Evolutionary conservation across 1,140 invertebrate species (phyloP), one percentile per base, ranked within the genome.

Genomic region (Pseudoatta argentina): DNA sequence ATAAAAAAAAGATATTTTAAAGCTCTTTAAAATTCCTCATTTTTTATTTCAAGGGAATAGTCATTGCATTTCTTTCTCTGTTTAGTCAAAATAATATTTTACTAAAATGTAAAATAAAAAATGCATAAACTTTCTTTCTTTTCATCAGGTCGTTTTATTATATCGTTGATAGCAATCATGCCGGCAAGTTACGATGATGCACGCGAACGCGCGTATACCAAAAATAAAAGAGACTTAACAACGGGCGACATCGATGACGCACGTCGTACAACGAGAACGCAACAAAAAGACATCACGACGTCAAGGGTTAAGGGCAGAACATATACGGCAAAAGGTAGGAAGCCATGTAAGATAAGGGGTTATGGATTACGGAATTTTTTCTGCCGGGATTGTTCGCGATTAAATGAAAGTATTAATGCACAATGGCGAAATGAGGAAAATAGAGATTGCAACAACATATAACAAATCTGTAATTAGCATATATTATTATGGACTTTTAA

Each of bases 381-480:
- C 39, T 48, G 5, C 10, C 10, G 16, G n/a, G n/a, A 30, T 55
- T 39, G n/a, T 39, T 53, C 12, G 24, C 21, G 27, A 34, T 10
- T 34, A 55, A 72, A 82, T 71, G 77, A 71, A 39, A 57, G 77
- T 55, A 39, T 4, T 48, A 66, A 64, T 64, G 16, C 21, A 53
- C 27, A 79, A 71, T 55, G 18, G 66, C 16, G 10, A 82, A 59
- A 57, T 51, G 18, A 66, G 34, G 10, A 27, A 14, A 78, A 64
- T 1, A 44, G 16, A 63, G 21, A 18, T 27, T 16, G 4, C 63
- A 53, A 27, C 6, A 10, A 67, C 30, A 6, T 67, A 48, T 10
- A 24, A 27, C 66, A 87, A 91, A 92, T 91, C 87, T 89, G 86
- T 87, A 86, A 93, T 93, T 93, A 93, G 87, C 91, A 91, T 88